Evolutionary conservation across 2,797 vertebrate genomes (phyloP).

Genomic region (Pterois miles): DNA sequence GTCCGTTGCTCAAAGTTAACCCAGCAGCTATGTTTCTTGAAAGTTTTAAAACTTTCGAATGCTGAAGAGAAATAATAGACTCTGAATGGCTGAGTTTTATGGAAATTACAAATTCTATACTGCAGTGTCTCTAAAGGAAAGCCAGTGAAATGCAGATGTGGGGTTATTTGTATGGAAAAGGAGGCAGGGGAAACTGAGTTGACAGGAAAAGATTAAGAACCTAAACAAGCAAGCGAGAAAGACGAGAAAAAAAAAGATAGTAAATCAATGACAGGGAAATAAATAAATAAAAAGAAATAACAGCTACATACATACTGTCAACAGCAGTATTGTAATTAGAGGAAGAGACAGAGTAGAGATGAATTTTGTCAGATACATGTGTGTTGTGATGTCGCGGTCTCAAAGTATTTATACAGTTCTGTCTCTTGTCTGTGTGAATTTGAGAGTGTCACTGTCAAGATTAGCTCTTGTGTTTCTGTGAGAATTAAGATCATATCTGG

Average conservation of each 20-base stretch:
- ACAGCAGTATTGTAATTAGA: constrained; percentile 11
- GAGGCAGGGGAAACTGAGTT: not conserved
- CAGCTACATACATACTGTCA: not conserved
- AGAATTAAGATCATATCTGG: constrained; percentile 36
- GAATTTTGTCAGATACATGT: constrained; percentile 13
- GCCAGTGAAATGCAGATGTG: constrained; percentile 10
- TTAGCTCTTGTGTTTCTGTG: constrained; percentile 37
- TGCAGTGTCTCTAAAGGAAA: constrained; percentile 3
- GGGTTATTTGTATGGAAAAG: not conserved
- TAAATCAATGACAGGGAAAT: not conserved
- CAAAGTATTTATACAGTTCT: constrained; percentile 21
- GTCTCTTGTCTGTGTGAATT: constrained; percentile 36
- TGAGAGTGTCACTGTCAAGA: constrained; percentile 42
- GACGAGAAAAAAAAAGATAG: not conserved
- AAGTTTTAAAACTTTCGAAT: constrained; percentile 18
- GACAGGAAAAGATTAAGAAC: not conserved
- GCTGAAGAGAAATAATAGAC: not conserved
- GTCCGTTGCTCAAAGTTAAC: constrained; percentile 22
- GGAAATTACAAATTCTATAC: not conserved
- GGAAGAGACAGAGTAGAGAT: constrained; percentile 1
- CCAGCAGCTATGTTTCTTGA: constrained; percentile 33
- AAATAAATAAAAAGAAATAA: not conserved
- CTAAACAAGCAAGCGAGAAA: not conserved
- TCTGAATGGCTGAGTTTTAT: not conserved
- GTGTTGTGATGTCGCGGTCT: constrained; percentile 18